These are phyloP conservation scores for Miltochrista miniata DNA, from an alignment of 2,888 invertebrate species.

Conservation along the genomic window DNA sequence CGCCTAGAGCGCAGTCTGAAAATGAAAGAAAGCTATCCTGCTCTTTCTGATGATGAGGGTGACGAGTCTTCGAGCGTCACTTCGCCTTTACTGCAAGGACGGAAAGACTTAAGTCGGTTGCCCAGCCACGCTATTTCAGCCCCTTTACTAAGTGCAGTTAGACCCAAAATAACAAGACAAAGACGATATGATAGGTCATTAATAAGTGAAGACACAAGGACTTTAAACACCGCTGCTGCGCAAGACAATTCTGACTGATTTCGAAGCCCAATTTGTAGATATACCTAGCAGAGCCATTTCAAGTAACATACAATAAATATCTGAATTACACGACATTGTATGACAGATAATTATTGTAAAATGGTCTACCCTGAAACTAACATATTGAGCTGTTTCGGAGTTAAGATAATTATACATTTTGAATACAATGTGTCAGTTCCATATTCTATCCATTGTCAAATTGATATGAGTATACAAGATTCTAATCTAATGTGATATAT, in stretches of 20 bases:
- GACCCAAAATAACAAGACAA: constrained; percentile 74
- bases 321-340: neutral
- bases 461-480: constrained; percentile 67
- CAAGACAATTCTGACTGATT: constrained; percentile 75
- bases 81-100: constrained; percentile 83
- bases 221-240: constrained; percentile 66
- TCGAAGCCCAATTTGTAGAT: constrained; percentile 3
- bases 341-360: neutral
- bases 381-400: no score
- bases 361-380: neutral
- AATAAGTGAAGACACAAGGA: constrained; percentile 72
- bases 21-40: constrained; percentile 85
- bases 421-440: no score
- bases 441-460: constrained; percentile 32
- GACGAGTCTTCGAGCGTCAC: constrained; percentile 86
- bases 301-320: constrained; percentile 1
- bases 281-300: constrained; percentile 11
- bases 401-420: no score
- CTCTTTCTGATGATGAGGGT: constrained; percentile 84
- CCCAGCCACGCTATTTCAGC: constrained; percentile 74
- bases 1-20: constrained; percentile 88
- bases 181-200: constrained; percentile 75
- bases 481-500: constrained; percentile 81
- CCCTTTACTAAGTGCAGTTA: constrained; percentile 73
- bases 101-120: constrained; percentile 64